Evolutionary conservation across 2,888 invertebrate genomes (phyloP).

Genomic region (Rhagophthalmus giganteus): DNA sequence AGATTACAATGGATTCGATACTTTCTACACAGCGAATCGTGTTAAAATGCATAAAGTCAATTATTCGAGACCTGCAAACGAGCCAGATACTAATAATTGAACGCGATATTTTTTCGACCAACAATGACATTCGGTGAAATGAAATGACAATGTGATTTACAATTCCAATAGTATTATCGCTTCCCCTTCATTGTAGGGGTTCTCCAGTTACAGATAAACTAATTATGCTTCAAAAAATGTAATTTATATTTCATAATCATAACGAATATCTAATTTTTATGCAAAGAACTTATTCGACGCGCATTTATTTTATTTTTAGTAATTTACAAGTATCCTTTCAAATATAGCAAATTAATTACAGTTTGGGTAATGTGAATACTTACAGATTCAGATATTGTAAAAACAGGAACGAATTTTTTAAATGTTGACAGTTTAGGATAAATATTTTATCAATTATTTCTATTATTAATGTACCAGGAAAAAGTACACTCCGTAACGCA

Average conservation of each 20-base stretch:
- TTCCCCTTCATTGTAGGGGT: conserved; percentile 33
- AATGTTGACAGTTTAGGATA: too few species aligned
- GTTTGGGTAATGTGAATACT: too few species aligned
- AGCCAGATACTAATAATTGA: conserved; percentile 39
- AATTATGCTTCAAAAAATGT: conserved; percentile 41
- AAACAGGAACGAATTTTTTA: neutral
- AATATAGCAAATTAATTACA: too few species aligned
- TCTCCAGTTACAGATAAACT: conserved; percentile 44
- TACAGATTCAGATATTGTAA: too few species aligned
- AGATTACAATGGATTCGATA: conserved; percentile 16
- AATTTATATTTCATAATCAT: conserved; percentile 41
- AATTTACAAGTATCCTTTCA: too few species aligned
- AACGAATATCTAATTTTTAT: conserved; percentile 19
- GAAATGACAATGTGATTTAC: conserved; percentile 47
- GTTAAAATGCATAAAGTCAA: conserved; percentile 30
- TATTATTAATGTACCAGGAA: too few species aligned
- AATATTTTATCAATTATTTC: too few species aligned
- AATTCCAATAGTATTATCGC: conserved; percentile 44
- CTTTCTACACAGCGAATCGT: conserved; percentile 20
- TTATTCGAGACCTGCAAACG: conserved; percentile 27
- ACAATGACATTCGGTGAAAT: conserved; percentile 43
- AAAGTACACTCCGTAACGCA: too few species aligned
- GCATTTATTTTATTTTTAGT: too few species aligned
- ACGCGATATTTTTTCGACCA: conserved; percentile 38
- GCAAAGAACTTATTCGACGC: conserved; percentile 2